Percentiles rank a stretch among this genome's conserved stretches.
Evolutionary conservation across 2,113 vertebrate genomes (phyloP).

Genomic region (Oxyruncus cristatus): DNA sequence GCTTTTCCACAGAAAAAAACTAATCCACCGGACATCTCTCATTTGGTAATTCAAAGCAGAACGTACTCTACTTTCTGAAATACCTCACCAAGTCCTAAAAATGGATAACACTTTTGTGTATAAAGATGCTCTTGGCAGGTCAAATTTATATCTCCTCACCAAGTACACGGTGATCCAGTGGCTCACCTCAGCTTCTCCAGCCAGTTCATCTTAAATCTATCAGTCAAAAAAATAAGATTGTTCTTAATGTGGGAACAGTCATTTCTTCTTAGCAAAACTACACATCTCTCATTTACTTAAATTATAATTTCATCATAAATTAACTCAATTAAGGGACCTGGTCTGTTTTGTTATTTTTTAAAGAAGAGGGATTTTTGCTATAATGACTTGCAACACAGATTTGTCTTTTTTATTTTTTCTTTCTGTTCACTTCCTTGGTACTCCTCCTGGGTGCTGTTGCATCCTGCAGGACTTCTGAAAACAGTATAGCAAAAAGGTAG

Average conservation of each 20-base stretch:
- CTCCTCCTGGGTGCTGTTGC: background rate
- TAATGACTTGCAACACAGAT: background rate
- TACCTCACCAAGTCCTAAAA: background rate
- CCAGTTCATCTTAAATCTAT: background rate
- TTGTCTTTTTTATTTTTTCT: background rate
- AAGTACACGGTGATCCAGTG: background rate
- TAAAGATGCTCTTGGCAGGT: background rate
- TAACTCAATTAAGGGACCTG: background rate
- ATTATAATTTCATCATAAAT: background rate
- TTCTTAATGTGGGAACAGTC: background rate
- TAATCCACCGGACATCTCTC: background rate
- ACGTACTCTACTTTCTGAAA: background rate
- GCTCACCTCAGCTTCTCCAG: background rate
- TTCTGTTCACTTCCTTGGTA: background rate
- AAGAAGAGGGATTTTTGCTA: background rate
- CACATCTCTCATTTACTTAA: background rate
- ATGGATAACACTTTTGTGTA: background rate
- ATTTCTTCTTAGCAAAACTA: background rate
- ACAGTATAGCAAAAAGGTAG: background rate
- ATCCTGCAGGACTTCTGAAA: background rate
- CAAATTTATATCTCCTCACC: background rate
- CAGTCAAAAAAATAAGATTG: background rate
- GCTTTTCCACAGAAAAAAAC: background rate
- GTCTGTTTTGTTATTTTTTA: background rate
- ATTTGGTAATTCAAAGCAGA: background rate